phyloP scores from a whole-genome alignment of 2,113 vertebrate species.

The Pluvianellus socialis region DNA sequence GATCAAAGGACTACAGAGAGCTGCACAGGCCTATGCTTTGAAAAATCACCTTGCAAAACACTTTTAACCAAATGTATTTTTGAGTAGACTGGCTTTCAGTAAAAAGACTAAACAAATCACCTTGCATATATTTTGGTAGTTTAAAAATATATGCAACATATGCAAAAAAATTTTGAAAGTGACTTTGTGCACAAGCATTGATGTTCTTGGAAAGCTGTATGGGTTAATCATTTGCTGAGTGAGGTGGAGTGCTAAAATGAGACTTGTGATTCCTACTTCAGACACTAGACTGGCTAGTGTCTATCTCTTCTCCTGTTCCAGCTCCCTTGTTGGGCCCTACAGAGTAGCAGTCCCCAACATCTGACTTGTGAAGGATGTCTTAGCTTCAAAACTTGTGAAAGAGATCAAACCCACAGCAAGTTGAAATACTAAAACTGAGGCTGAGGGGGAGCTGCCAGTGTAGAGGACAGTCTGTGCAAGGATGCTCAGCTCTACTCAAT shows the following conservation, averaged over 20 bases:
- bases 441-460: not conserved
- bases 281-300: not conserved
- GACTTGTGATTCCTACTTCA: not conserved
- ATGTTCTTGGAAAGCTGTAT: not conserved
- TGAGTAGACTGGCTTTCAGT: not conserved
- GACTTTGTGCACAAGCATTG: not conserved
- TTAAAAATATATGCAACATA: not conserved
- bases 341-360: not conserved
- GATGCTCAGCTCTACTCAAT: not conserved
- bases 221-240: not conserved
- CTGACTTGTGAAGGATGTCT: not conserved
- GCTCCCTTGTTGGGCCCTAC: rapidly evolving
- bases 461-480: not conserved
- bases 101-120: not conserved
- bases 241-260: not conserved
- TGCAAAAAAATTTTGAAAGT: not conserved
- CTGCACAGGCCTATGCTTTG: not conserved
- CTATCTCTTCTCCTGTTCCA: not conserved
- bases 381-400: not conserved
- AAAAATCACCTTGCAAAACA: not conserved
- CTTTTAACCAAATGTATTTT: not conserved
- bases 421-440: not conserved
- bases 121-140: not conserved
- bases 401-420: not conserved
- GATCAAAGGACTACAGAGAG: not conserved